Base-by-base conservation (phyloP, 2,797 vertebrate genomes). In the Morus bassanus region DNA sequence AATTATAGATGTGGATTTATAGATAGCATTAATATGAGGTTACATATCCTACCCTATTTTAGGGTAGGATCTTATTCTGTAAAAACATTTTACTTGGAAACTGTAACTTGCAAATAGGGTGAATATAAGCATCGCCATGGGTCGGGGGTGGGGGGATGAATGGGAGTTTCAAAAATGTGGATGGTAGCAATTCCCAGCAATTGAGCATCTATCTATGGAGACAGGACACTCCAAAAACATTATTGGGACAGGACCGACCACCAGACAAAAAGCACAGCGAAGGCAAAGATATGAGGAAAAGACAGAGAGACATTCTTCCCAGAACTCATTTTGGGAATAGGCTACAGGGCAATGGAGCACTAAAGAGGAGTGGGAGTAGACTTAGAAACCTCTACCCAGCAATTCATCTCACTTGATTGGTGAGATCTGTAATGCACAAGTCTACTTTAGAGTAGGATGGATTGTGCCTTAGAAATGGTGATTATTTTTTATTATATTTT, bases 121-220 rank as follows among this genome's bases (percentile, higher is more conserved):
- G 59, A 43, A 18, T 37, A 6, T 2, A 18, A 27, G 18, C 21
- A n/a, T 68, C 1, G 3, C 39, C 18, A 22, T 1, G 0, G 43
- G 43, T 35, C 37, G 4, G 0, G 3, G 8, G 6, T 45, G 43
- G 1, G 3, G 35, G 28, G 39, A 45, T 8, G 10, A 60, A 18
- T 3, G 6, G 21, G 50, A 59, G 12, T 17, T 37, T 4, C 2
- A 21, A 30, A 82, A 75, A 7, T 2, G 14, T 3, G 8, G n/a
- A 25, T 53, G 39, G n/a, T 4, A 43, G 39, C 17, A 41, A 3
- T 77, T 90, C 57, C 35, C 43, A 39, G 50, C 85, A 67, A 70
- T 4, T 31, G 14, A 24, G 11, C 3, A 2, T 35, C 50, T 61
- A 2, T 25, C 45, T 18, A 1, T 6, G 22, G 68, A 18, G 46